A percentile compares a stretch with the other conserved stretches of the same genome.
These are phyloP conservation scores for Mastacembelus armatus DNA, from an alignment of 2,797 vertebrate genomes.

Conservation along the genomic window DNA sequence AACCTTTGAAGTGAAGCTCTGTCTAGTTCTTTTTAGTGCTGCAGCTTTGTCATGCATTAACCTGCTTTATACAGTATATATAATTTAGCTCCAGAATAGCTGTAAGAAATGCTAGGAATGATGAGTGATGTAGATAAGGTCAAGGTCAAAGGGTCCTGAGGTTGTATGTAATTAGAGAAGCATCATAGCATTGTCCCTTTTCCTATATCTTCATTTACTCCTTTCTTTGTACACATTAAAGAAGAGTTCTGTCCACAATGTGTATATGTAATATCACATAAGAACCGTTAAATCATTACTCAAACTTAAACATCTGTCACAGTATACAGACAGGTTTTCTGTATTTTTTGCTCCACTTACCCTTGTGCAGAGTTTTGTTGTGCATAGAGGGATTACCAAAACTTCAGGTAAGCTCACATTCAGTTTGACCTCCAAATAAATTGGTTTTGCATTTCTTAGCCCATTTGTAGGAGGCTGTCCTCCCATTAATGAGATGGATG, in stretches of 20 bases:
- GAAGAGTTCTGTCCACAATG: not conserved
- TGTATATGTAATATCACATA: not conserved
- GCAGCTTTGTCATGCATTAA: constrained; percentile 24
- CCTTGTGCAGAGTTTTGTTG: too few species aligned
- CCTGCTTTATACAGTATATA: constrained; percentile 21
- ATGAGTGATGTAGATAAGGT: constrained; percentile 1
- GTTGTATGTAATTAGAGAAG: not conserved
- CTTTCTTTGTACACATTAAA: not conserved
- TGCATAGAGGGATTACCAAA: too few species aligned
- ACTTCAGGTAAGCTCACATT: too few species aligned
- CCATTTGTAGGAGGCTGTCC: too few species aligned
- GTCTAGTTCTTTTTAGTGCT: constrained; percentile 14
- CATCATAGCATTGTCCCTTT: not conserved
- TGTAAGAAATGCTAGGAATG: not conserved
- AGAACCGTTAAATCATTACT: too few species aligned
- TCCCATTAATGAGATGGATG: too few species aligned
- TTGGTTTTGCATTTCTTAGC: not conserved
- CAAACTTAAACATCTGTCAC: too few species aligned
- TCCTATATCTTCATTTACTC: not conserved
- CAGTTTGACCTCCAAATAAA: too few species aligned
- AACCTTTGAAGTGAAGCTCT: constrained; percentile 53
- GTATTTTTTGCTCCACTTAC: too few species aligned
- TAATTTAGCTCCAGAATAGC: too few species aligned
- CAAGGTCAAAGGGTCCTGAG: not conserved
- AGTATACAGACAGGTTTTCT: too few species aligned